Conservation (phyloP, 2,113 vertebrate genomes). For the Plecturocebus donacophilus region DNA sequence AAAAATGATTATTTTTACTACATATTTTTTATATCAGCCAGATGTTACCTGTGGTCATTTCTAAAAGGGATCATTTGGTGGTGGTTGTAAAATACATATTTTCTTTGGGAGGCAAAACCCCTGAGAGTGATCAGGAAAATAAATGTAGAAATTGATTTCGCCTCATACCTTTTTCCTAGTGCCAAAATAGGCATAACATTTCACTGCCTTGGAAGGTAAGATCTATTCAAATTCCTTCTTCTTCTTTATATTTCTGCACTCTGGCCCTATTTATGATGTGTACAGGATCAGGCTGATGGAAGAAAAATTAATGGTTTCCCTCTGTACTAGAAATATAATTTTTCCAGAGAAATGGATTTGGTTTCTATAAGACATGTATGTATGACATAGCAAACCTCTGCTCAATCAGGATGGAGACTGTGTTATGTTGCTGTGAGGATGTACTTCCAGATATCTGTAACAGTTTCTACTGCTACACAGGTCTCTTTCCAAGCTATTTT, state of each 20-base stretch:
- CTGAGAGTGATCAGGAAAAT: conserved; percentile 70
- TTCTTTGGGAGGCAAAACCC: conserved; percentile 65
- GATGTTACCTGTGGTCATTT: conserved; percentile 82
- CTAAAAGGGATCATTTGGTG: conserved; percentile 78
- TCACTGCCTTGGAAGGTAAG: conserved; percentile 29
- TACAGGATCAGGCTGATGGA: background rate
- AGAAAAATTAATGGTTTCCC: conserved; percentile 24
- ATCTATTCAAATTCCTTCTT: conserved; percentile 23
- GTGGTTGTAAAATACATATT: conserved; percentile 74
- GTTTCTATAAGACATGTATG: background rate
- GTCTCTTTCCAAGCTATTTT: background rate
- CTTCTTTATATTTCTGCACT: background rate
- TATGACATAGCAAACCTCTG: background rate
- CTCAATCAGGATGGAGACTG: background rate
- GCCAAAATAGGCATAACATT: background rate
- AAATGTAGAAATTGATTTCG: conserved; percentile 75
- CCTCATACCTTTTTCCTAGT: background rate
- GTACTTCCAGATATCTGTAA: background rate
- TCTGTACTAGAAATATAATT: background rate
- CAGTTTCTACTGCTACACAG: background rate
- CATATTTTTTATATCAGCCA: conserved; percentile 73
- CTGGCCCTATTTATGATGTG: background rate
- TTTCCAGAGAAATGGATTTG: background rate
- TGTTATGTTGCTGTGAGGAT: background rate
- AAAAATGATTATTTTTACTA: conserved; percentile 82